Evolutionary conservation across 2,113 vertebrate species (phyloP).

Genomic region (Picathartes gymnocephalus): DNA sequence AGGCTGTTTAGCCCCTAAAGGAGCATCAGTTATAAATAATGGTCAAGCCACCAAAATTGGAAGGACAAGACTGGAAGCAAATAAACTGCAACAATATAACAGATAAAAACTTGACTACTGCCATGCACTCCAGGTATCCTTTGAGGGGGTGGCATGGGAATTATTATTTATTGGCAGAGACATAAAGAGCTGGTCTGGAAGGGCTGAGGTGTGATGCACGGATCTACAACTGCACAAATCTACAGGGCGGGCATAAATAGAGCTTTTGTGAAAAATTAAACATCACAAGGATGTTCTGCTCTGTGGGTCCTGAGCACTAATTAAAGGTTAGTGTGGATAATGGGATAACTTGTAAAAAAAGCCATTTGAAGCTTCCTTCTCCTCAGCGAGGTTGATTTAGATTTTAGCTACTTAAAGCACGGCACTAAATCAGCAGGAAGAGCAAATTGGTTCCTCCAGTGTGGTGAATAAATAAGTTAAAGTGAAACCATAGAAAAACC

Average conservation of each 20-base stretch:
- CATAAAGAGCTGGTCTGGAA: not conserved
- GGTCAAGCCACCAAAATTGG: not conserved
- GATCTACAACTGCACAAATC: not conserved
- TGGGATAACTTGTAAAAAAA: not conserved
- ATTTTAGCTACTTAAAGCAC: not conserved
- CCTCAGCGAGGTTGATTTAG: not conserved
- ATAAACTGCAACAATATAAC: slow-evolving; percentile 7
- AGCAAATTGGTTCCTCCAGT: not conserved
- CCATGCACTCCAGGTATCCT: not conserved
- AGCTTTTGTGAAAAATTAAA: not conserved
- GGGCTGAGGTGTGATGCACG: not conserved
- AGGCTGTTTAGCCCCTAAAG: slow-evolving; percentile 23
- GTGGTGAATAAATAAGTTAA: not conserved
- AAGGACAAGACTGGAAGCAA: not conserved
- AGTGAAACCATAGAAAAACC: not conserved
- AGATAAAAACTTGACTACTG: slow-evolving; percentile 24
- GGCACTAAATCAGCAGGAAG: not conserved
- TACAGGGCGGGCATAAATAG: not conserved
- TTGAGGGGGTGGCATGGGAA: not conserved
- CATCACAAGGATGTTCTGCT: not conserved
- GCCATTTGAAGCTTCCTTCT: not conserved
- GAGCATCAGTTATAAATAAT: slow-evolving; percentile 59
- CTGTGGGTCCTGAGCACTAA: not conserved
- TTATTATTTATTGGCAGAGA: not conserved
- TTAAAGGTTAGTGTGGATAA: not conserved